Evolutionary conservation across 2,797 vertebrate genomes (phyloP), one percentile per base, ranked within the genome.

Genomic region (Moxostoma hubbsi): DNA sequence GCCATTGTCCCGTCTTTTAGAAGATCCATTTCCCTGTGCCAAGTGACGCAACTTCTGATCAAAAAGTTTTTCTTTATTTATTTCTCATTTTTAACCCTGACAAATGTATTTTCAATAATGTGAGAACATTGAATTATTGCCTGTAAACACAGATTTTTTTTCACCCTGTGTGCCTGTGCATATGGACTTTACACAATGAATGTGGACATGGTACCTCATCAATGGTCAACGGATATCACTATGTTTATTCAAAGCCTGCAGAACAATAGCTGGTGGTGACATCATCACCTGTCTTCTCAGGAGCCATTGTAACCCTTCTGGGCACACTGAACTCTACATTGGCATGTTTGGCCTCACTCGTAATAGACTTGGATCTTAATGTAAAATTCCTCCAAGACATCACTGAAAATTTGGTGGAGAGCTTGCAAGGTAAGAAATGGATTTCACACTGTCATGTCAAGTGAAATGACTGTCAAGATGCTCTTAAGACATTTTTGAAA

Each of bases 151-250:
- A 82, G 85, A 85, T 84, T 57, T 75, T 54, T 36, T 13, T 77
- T 82, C 81, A 83, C 82, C 86, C 86, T 81, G 85, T 43, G 87
- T 82, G 87, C 85, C 89, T 86, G 85, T 80, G 88, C 77, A 84
- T 83, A 62, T 59, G 82, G 87, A 90, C 87, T 89, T 65, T 73
- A 81, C 81, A 83, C 79, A 47, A 85, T 86, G 85, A 88, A 87
- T 90, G 87, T 86, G 87, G 83, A 84, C 86, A 80, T 86, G 82
- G 59, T 72, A 82, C 80, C 75, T 76, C 82, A 78, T 73, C 49
- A 69, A 51, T 45, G n/a, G 65, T 61, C 77, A 47, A 51, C 73
- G 79, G 73, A 73, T 74, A 70, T 69, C 54, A 49, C 15, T n/a
- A 45, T 43, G 2, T 9, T 63, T 15, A 46, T 73, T 54, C 43